Evolutionary conservation across 2,113 vertebrate species (phyloP).

Genomic region (Ranitomeya variabilis): DNA sequence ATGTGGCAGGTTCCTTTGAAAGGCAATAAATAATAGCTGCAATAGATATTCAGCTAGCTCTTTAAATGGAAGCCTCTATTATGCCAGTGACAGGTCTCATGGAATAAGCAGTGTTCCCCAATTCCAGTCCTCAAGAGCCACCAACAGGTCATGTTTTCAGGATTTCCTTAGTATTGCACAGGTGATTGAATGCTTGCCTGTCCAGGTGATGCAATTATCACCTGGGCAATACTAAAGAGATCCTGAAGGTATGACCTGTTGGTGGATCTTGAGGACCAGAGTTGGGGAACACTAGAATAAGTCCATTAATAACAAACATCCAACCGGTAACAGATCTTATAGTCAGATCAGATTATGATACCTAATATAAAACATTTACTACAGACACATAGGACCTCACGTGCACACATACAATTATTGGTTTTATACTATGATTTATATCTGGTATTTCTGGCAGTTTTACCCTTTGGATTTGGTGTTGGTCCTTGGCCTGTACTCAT

Average conservation of each 20-base stretch:
- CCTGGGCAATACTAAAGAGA: too few species aligned
- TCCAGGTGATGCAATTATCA: too few species aligned
- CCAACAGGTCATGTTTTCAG: too few species aligned
- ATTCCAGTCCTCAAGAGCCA: too few species aligned
- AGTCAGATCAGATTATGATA: background rate
- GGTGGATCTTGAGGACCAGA: too few species aligned
- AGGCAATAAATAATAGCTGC: background rate
- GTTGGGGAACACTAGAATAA: background rate
- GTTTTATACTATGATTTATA: background rate
- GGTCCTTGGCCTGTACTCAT: conserved; percentile 94
- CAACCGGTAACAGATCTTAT: background rate
- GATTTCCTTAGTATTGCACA: too few species aligned
- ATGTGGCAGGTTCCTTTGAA: too few species aligned
- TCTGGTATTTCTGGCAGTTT: background rate
- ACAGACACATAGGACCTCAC: background rate
- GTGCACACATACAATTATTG: background rate
- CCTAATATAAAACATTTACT: background rate
- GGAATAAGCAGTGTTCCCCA: background rate
- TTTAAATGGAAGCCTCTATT: background rate
- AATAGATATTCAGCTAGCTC: background rate
- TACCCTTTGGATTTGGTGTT: conserved; percentile 98
- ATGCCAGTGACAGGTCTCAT: background rate
- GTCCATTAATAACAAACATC: background rate
- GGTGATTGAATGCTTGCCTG: too few species aligned
- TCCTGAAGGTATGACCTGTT: too few species aligned